Conservation (phyloP, 2,888 invertebrate genomes). For the Cylloceria caligata region DNA sequence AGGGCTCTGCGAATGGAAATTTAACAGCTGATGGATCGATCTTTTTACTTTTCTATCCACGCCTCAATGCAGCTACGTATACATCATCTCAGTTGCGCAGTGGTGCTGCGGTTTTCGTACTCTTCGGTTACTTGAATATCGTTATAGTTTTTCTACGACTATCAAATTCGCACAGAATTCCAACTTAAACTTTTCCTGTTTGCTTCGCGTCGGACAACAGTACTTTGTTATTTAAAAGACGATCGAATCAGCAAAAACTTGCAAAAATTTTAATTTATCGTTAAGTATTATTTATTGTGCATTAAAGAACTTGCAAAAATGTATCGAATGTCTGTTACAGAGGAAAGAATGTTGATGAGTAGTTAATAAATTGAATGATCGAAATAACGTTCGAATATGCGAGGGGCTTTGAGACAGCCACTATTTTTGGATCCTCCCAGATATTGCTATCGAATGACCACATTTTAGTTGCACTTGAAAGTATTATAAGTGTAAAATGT, state of each 20-base stretch:
- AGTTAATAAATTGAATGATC: too few relatives aligned
- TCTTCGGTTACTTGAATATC: background rate
- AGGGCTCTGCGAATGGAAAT: constrained; percentile 32
- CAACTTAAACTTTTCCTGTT: background rate
- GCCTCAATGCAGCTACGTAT: constrained; percentile 1
- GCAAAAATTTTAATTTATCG: too few relatives aligned
- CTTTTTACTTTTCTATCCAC: too few relatives aligned
- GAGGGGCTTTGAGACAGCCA: too few relatives aligned
- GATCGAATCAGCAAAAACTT: background rate
- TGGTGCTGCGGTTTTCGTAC: background rate
- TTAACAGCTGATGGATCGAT: constrained; percentile 51
- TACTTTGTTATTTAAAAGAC: background rate
- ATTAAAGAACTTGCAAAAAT: background rate
- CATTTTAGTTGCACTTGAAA: too few relatives aligned
- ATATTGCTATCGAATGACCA: too few relatives aligned
- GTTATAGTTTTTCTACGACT: constrained; percentile 10
- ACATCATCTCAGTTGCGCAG: background rate
- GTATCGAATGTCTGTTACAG: background rate
- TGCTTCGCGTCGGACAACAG: background rate
- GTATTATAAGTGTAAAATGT: too few relatives aligned
- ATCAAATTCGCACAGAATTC: background rate
- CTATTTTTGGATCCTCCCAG: too few relatives aligned
- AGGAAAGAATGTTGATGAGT: background rate
- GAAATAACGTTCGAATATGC: too few relatives aligned
- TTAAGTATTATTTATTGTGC: background rate